These are phyloP conservation scores for Battus philenor DNA, from an alignment of 1,140 invertebrate genomes.

Conservation along the genomic window DNA sequence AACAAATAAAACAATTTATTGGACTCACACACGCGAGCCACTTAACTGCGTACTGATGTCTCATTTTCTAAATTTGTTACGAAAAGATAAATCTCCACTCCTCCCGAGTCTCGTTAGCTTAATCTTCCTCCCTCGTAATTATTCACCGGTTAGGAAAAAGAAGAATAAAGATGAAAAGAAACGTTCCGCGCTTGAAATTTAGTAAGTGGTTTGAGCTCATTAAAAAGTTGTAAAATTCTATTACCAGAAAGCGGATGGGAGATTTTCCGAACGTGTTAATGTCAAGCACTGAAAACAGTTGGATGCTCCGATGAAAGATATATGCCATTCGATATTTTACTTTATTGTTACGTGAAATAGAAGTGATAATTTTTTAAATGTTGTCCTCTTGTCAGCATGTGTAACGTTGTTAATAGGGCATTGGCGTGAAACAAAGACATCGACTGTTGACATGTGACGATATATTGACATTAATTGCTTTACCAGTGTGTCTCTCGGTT, in stretches of 20 bases:
- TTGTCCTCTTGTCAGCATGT: constrained; percentile 7
- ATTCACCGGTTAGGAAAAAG: constrained; percentile 55
- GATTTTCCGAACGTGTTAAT: constrained; percentile 32
- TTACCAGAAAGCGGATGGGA: constrained; percentile 44
- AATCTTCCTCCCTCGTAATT: constrained; percentile 63
- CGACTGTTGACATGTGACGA: constrained; percentile 52
- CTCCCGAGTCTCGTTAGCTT: constrained; percentile 66
- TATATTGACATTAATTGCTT: constrained; percentile 67
- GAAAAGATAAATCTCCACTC: constrained; percentile 70
- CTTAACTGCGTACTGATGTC: constrained; percentile 47
- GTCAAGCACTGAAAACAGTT: constrained; percentile 29
- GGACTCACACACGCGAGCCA: constrained; percentile 23
- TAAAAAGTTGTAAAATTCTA: constrained; percentile 70
- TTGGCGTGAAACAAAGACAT: constrained; percentile 37
- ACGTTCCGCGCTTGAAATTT: constrained; percentile 51
- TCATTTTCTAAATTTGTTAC: constrained; percentile 73
- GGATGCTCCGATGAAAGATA: constrained; percentile 18
- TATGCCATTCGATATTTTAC: constrained; percentile 25
- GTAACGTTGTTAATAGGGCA: constrained; percentile 12
- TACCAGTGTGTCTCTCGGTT: constrained; percentile 34
- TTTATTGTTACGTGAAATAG: constrained; percentile 23
- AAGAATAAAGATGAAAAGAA: constrained; percentile 58
- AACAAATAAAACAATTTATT: constrained; percentile 36
- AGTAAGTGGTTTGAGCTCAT: constrained; percentile 64
- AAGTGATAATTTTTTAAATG: constrained; percentile 18